Base-by-base conservation (phyloP, 2,888 invertebrate genomes). In the Eubasilissa splendida region DNA sequence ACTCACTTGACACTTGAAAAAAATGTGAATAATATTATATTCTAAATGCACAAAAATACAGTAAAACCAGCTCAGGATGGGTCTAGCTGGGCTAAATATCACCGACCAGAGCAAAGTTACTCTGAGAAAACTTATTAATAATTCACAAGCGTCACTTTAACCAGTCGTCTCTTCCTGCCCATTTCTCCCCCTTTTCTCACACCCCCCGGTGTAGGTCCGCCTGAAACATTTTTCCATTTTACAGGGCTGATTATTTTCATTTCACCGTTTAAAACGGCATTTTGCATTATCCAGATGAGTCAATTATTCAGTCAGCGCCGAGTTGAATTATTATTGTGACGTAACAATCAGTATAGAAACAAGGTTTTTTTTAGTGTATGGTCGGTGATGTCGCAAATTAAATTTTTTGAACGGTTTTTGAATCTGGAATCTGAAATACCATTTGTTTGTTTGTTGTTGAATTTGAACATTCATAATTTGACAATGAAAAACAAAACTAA, bases 211-310 rank as follows among this genome's bases (percentile, higher is more conserved):
- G 4, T 22, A 22, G 22, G 42, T 8, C 33, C 66, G n/a, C 5
- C 8, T 3, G 66, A 42, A 22, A 50, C 50, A n/a, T 66, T 66
- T 50, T 63, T 8, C 31, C 63, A 63, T 31, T 63, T 33, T 22
- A n/a, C 14, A 42, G 12, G n/a, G 66, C 66, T 66, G 14, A 66
- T 66, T 66, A 66, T 66, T 42, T 58, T 63, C 63, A 22, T 66
- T 66, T 66, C 50, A 9, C 31, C n/a, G 11, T 66, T 66, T 50
- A 31, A 10, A 50, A 50, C n/a, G 12, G 66, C 66, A 66, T 66
- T 66, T 66, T 42, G 66, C 66, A 66, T 42, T 66, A 12, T 66
- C 66, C 66, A 66, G 66, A 10, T 10, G 3, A 50, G 58, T 58
- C 58, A 58, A 58, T 58, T 58, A 58, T 58, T 58, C 58, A 58